Evolutionary conservation across 2,888 invertebrate genomes (phyloP).

Genomic region (Melieria crassipennis): DNA sequence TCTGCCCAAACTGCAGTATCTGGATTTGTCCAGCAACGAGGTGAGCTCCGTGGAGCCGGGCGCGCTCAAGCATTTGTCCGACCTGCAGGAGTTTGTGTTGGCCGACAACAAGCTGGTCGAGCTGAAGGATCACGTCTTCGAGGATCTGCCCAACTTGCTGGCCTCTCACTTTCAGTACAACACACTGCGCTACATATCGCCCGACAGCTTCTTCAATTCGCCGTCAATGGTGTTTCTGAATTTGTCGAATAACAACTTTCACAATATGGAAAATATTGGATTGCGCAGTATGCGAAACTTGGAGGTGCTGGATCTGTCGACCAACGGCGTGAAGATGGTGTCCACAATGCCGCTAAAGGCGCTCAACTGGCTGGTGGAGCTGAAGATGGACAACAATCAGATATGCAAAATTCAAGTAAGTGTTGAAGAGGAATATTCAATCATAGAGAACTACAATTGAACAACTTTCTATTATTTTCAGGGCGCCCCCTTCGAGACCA

Average conservation of each 20-base stretch:
- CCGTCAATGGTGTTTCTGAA: conserved; percentile 84
- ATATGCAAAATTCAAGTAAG: conserved; percentile 77
- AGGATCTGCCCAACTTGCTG: conserved; percentile 74
- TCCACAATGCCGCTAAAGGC: conserved; percentile 75
- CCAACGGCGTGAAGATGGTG: conserved; percentile 78
- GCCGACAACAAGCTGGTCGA: conserved; percentile 79
- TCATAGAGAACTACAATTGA: neutral
- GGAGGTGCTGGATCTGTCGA: conserved; percentile 86
- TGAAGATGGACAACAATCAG: conserved; percentile 85
- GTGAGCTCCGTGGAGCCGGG: conserved; percentile 78
- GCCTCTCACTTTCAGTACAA: conserved; percentile 83
- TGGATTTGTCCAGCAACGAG: conserved; percentile 85
- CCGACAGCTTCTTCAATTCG: conserved; percentile 79
- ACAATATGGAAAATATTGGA: conserved; percentile 79
- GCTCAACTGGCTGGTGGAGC: conserved; percentile 87
- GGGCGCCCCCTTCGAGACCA: conserved; percentile 83
- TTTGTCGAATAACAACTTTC: conserved; percentile 82
- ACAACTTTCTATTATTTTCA: conserved; percentile 37
- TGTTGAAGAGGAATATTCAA: neutral
- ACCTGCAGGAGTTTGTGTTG: conserved; percentile 75
- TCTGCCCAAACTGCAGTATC: conserved; percentile 74
- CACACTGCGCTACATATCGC: conserved; percentile 76
- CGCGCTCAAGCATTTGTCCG: conserved; percentile 76
- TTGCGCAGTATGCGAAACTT: conserved; percentile 78
- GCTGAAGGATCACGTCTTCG: conserved; percentile 80